Percentiles rank a stretch among this genome's conserved stretches.
Conservation (phyloP, 1,140 invertebrate genomes). For the Drosophila littoralis region DNA sequence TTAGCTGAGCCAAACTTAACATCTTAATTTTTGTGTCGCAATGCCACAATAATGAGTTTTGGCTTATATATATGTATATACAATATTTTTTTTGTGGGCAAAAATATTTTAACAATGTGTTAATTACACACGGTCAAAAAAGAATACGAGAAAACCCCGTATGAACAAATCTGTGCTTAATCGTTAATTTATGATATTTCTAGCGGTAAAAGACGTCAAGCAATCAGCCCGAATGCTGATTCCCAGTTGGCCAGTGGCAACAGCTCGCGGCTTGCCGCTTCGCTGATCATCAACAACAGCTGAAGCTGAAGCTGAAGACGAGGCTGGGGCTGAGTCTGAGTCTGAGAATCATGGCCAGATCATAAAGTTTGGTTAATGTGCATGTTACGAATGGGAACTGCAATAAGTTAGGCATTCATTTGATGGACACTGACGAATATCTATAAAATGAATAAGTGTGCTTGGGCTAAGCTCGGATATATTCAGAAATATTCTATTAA, state of each 20-base stretch:
- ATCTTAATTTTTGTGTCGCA: constrained; percentile 50
- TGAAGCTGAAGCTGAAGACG: neutral
- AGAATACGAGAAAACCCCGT: constrained; percentile 40
- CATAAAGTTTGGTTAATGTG: constrained; percentile 51
- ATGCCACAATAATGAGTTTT: constrained; percentile 61
- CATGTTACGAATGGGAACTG: constrained; percentile 1
- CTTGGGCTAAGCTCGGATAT: too few relatives aligned
- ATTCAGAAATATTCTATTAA: too few relatives aligned
- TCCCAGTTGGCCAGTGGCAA: neutral
- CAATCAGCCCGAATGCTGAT: constrained; percentile 54
- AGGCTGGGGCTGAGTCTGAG: neutral
- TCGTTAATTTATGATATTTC: constrained; percentile 79
- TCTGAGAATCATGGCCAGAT: constrained; percentile 47
- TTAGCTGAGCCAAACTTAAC: constrained; percentile 36
- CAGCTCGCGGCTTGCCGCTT: constrained; percentile 47
- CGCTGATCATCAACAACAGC: constrained; percentile 50
- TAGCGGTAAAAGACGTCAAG: constrained; percentile 73
- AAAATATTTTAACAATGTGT: constrained; percentile 76
- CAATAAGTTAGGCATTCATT: constrained; percentile 45
- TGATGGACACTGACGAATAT: constrained; percentile 1
- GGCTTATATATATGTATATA: constrained; percentile 22
- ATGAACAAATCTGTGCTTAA: constrained; percentile 76
- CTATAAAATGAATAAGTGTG: constrained; percentile 15
- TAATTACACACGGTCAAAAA: constrained; percentile 57
- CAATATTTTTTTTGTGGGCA: constrained; percentile 15